Base-by-base conservation (phyloP, 2,888 invertebrate species). In the Drosophila basisetae region DNA sequence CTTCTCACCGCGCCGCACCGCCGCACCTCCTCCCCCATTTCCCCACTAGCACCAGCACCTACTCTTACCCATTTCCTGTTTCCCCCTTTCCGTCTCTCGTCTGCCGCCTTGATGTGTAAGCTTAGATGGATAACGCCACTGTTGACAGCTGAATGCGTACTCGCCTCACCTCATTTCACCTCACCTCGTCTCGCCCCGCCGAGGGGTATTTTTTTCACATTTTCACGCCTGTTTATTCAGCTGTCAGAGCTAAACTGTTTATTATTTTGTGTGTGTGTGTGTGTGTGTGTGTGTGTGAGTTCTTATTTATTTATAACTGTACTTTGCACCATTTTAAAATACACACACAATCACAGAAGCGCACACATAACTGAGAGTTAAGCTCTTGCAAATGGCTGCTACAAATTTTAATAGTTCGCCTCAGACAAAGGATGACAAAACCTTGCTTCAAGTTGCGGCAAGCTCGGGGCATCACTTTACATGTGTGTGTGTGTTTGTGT, bases 171-270 rank as follows among this genome's bases (percentile, higher is more conserved):
- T 16, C 10, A 39, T 22, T 5, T 2, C 4, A 0, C 35, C 16
- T n/a, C 16, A 13, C 30, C 4, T 43, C 1, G 0, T 18, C 78
- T 64, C 63, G 39, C 31, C 35, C 16, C 54, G 10, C 41, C 10
- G 18, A 30, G 18, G 6, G 22, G 16, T n/a, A 28, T 49, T 30
- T 47, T 16, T 35, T 64, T 37, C 35, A 67, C 73, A 72, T 76
- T 73, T 87, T 84, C 76, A 87, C 88, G 83, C 88, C 85, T 80
- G 69, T 68, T 83, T 72, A 67, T 73, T 73, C 60, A 73, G 74
- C 71, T 78, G 80, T 82, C 82, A 62, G 67, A 70, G 82, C 76
- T 88, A 82, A 85, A 88, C 78, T 82, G 85, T 85, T 88, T 88
- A 85, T 88, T 85, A 85, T 82, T 85, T 83, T 73, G 59, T 22